phyloP scores from a whole-genome alignment of 2,888 invertebrate species.

The Nomada fabriciana region DNA sequence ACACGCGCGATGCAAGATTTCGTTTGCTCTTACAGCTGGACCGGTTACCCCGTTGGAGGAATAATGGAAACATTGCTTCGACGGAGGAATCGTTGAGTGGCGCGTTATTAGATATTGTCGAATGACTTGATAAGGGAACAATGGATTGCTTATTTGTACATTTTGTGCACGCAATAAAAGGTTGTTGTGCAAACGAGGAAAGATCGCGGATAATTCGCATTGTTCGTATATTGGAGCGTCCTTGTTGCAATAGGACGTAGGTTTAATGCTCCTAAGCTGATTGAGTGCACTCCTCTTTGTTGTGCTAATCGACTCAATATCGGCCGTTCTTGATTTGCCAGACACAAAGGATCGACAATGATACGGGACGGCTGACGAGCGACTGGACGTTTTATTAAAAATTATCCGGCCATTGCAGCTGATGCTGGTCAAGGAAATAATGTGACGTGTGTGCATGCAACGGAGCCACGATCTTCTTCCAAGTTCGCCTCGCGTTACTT shows the following conservation, averaged over 20 bases:
- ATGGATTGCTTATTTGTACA: too few relatives aligned
- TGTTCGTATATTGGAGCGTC: constrained; percentile 37
- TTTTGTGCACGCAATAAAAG: not conserved
- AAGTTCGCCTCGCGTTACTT: not conserved
- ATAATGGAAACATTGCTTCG: not conserved
- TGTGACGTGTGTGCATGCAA: not conserved
- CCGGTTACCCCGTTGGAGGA: not conserved
- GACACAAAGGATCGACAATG: constrained; percentile 55
- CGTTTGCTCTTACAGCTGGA: too few relatives aligned
- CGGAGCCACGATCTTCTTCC: not conserved
- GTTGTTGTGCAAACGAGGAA: constrained; percentile 35
- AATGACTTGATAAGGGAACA: too few relatives aligned
- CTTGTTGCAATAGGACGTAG: constrained; percentile 47
- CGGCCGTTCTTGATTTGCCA: constrained; percentile 54
- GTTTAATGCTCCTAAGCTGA: constrained; percentile 51
- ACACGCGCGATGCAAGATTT: too few relatives aligned
- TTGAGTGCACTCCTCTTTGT: constrained; percentile 67
- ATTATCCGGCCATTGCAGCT: constrained; percentile 30
- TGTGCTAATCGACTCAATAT: constrained; percentile 63
- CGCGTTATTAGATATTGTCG: too few relatives aligned
- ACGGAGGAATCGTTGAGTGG: too few relatives aligned
- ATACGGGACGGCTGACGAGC: constrained; percentile 46
- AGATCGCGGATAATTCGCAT: constrained; percentile 41
- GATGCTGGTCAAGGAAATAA: constrained; percentile 17
- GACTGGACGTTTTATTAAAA: constrained; percentile 55